Percentiles rank a stretch among this genome's conserved stretches.
Conservation (phyloP, 53 echinoderm and acorn worm genomes). For the Stichopus horrens region DNA sequence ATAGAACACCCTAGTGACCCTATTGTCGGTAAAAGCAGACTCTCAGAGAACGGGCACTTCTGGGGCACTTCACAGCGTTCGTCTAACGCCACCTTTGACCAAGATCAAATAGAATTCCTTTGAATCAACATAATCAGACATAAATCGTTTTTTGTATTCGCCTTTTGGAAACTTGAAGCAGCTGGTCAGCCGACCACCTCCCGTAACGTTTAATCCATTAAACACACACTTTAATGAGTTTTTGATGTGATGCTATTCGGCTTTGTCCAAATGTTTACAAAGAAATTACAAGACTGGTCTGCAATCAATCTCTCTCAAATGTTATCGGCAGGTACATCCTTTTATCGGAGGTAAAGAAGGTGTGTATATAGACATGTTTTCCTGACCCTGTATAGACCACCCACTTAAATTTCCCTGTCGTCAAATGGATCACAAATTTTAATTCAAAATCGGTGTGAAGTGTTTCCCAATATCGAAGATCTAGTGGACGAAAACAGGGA, state of each 20-base stretch:
- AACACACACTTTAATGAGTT: conserved; percentile 25
- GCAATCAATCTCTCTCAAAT: neutral
- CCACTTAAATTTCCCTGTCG: neutral
- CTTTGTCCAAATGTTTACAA: conserved; percentile 34
- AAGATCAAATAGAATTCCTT: neutral
- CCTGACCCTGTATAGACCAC: conserved; percentile 11
- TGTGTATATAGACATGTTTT: neutral
- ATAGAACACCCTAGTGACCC: neutral
- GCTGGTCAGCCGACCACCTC: neutral
- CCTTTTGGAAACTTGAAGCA: neutral
- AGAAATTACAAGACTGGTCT: conserved; percentile 17
- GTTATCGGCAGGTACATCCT: neutral
- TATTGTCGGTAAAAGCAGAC: neutral
- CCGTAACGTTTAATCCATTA: conserved; percentile 37
- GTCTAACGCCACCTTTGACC: neutral
- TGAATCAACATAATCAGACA: neutral
- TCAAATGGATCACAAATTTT: too few species aligned
- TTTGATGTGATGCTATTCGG: conserved; percentile 13
- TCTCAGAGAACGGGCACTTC: neutral
- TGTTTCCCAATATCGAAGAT: too few species aligned
- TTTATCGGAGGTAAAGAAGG: neutral
- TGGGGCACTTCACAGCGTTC: neutral
- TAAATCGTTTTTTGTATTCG: neutral
- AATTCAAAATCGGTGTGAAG: too few species aligned
- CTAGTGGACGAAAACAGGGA: too few species aligned